Base-by-base conservation (phyloP, 1,140 invertebrate genomes). In the Drosophila rhopaloa region DNA sequence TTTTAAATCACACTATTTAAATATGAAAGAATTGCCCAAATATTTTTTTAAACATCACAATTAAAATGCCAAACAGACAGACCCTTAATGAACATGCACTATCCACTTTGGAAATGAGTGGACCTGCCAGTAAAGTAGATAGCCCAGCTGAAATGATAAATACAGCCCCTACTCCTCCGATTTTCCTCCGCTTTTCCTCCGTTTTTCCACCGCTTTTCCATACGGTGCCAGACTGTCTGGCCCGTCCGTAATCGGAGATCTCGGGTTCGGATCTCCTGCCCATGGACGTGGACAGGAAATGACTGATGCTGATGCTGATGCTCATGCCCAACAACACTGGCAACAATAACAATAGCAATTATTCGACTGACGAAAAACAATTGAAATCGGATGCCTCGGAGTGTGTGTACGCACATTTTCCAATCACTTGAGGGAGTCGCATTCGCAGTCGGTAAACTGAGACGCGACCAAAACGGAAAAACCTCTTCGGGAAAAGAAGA, bases 161-260 rank as follows among this genome's bases (percentile, higher is more conserved):
- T 32, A 32, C 5, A 10, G 13, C 0, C 38, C 10, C 24, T 8
- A 9, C n/a, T 9, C 11, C 46, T 6, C 47, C 24, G 1, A 29
- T 10, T 11, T 11, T n/a, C 13, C 8, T 10, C 2, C 7, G 4
- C 5, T 32, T n/a, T 13, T 19, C 13, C 4, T 10, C 2, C 7
- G 4, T 5, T 32, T n/a, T 13, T 19, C 13, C 8, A 7, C 2
- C 7, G 4, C 7, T 32, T n/a, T 13, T 19, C 24, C 37, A 79
- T 67, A 32, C 78, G 85, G 81, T 82, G 81, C 76, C 86, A 90
- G 71, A 86, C 79, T 89, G 88, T 91, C 88, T 91, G 81, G 82
- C 54, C 44, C 40, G 59, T 60, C 16, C 37, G 82, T 65, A 88
- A 88, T 60, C 32, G 59, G 83, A 83, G 76, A 60, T 57, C 40